Base-by-base conservation (phyloP, 2,113 vertebrate species). In the Equus quagga region DNA sequence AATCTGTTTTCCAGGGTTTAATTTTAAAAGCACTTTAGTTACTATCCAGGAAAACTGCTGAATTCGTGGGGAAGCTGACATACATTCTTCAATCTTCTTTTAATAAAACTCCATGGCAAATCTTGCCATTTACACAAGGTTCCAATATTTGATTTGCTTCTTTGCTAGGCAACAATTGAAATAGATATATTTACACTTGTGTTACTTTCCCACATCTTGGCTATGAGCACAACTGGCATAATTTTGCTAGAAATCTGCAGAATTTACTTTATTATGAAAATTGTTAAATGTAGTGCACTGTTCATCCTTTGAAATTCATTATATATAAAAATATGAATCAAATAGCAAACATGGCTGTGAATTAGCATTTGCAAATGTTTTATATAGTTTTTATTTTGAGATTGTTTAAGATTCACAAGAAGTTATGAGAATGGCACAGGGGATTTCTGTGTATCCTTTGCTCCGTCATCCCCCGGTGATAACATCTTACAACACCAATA, bases 1-100 rank as follows among this genome's bases (percentile, higher is more conserved):
- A 93, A 92, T 80, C 58, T 95, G 13, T 95, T 97, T 95, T 97
- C 56, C 97, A 97, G 87, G 82, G 33, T 84, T 94, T 92, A 87
- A 72, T 92, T 94, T 95, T 92, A 54, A 92, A 75, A 92, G 8
- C 41, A 44, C 23, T 49, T 92, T 17, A 79, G 28, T 96, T 70
- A 73, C 46, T 82, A 44, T 70, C 44, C 28, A 91, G 79, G 19
- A 41, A 88, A 80, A 78, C 73, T 58, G 75, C 31, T 76, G 73
- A 94, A 84, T 70, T 89, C 26, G 56, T 83, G 56, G 49, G 31
- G 15, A 98, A 81, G 24, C 78, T 93, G 62, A 64, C 58, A 79
- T 12, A 89, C 94, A 46, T 83, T 91, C 80, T 97, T 97, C 75
- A n/a, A 87, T 65, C 73, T 96, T 97, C 49, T 89, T 97, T 86